Conservation (phyloP, 2,113 vertebrate species). For the Xiphophorus couchianus region DNA sequence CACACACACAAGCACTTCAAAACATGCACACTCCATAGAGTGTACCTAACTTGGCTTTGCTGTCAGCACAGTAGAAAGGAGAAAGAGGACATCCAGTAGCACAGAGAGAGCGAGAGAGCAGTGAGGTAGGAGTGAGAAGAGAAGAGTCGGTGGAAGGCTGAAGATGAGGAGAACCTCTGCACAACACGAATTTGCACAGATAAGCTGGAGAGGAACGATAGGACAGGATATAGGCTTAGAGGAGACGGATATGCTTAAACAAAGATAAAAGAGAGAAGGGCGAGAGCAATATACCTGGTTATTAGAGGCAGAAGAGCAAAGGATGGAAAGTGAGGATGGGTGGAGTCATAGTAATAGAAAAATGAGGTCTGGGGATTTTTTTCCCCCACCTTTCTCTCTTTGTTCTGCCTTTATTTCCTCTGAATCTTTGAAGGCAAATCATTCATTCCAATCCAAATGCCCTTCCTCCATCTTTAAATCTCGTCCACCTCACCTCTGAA, state of each 20-base stretch:
- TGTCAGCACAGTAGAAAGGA: conserved; percentile 73
- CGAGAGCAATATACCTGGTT: conserved; percentile 61
- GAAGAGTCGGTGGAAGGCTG: conserved; percentile 38
- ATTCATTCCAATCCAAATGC: conserved; percentile 41
- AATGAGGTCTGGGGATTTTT: conserved; percentile 28
- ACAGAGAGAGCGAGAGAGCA: conserved; percentile 47
- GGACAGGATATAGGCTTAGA: conserved; percentile 58
- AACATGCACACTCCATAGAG: conserved; percentile 42
- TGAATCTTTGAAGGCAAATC: conserved; percentile 51
- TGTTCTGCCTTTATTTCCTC: conserved; percentile 42
- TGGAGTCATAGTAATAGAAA: conserved; percentile 51
- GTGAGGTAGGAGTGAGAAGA: conserved; percentile 54
- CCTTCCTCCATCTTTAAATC: conserved; percentile 44
- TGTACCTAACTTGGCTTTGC: conserved; percentile 58
- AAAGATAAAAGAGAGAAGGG: conserved; percentile 61
- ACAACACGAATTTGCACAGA: conserved; percentile 66
- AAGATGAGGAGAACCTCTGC: conserved; percentile 46
- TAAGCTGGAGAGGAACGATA: conserved; percentile 59
- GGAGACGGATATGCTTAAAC: conserved; percentile 57
- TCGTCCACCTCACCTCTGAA: conserved; percentile 2
- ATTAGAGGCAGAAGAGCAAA: conserved; percentile 58
- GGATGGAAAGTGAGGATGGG: conserved; percentile 46
- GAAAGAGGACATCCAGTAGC: conserved; percentile 62
- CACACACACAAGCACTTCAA: conserved; percentile 16
- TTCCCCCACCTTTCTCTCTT: conserved; percentile 10